Evolutionary conservation across 2,888 invertebrate species (phyloP).

Genomic region (Helleia helle): DNA sequence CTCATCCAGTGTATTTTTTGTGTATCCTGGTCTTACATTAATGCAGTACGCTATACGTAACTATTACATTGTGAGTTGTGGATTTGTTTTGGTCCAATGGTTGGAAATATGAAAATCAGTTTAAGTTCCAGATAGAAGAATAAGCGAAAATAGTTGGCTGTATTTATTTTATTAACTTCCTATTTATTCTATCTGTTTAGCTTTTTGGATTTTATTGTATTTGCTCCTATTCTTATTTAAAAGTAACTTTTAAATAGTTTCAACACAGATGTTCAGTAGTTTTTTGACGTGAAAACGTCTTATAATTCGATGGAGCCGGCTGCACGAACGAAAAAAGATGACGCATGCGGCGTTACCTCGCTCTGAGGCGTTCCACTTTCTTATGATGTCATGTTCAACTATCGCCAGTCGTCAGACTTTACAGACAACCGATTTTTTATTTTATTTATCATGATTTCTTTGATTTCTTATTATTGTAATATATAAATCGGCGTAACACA

Average conservation of each 20-base stretch:
- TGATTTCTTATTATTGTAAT: too few species aligned
- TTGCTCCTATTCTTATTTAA: neutral
- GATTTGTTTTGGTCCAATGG: constrained; percentile 65
- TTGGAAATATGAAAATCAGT: constrained; percentile 64
- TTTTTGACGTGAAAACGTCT: too few species aligned
- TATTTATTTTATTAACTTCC: constrained; percentile 12
- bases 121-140: constrained; percentile 19
- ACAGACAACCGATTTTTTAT: too few species aligned
- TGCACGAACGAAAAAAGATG: too few species aligned
- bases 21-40: constrained; percentile 36
- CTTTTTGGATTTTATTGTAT: constrained; percentile 8
- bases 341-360: too few species aligned
- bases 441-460: too few species aligned
- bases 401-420: too few species aligned
- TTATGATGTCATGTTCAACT: too few species aligned
- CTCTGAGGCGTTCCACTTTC: too few species aligned
- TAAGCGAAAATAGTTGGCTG: constrained; percentile 13
- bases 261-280: too few species aligned
- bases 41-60: constrained; percentile 58
- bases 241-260: neutral
- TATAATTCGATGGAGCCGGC: too few species aligned
- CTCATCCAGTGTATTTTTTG: constrained; percentile 12
- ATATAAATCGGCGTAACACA: too few species aligned
- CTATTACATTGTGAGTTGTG: constrained; percentile 63
- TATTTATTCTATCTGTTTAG: constrained; percentile 6